phyloP scores from a whole-genome alignment of 1,140 invertebrate genomes.

The Diachasmimorpha longicaudata region DNA sequence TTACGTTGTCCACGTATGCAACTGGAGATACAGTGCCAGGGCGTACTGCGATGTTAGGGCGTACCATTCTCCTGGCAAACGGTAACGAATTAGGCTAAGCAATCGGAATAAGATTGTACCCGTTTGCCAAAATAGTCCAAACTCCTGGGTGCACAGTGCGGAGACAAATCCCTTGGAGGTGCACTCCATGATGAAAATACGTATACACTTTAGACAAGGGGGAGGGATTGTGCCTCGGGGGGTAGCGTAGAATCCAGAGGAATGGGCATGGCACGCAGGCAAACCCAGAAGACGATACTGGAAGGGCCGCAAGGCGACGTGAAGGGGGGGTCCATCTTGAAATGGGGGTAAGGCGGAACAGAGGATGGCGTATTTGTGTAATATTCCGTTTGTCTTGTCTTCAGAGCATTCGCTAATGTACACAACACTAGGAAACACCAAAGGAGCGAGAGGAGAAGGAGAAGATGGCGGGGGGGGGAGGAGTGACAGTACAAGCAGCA shows the following conservation, averaged over 20 bases:
- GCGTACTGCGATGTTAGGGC: background rate
- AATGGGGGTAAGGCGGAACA: slow-evolving; percentile 22
- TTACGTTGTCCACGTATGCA: background rate
- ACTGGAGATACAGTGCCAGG: background rate
- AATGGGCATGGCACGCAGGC: background rate
- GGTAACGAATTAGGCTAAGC: slow-evolving; percentile 58
- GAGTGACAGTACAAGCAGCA: slow-evolving; percentile 40
- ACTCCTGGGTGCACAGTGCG: slow-evolving; percentile 34
- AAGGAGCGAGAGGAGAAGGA: slow-evolving; percentile 12
- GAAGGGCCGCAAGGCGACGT: background rate
- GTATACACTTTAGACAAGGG: background rate
- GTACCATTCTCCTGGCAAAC: slow-evolving; percentile 41
- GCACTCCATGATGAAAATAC: slow-evolving; percentile 33
- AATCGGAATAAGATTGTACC: slow-evolving; percentile 50
- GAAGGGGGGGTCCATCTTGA: background rate
- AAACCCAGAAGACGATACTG: background rate
- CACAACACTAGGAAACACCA: slow-evolving; percentile 48
- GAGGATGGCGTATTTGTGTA: slow-evolving; percentile 59
- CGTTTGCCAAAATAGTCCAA: slow-evolving; percentile 49
- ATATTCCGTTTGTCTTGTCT: slow-evolving; percentile 65
- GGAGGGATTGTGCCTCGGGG: background rate
- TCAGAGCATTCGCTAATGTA: slow-evolving; percentile 62
- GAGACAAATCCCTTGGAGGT: slow-evolving; percentile 48
- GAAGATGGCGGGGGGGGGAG: background rate
- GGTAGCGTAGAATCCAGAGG: background rate